Evolutionary conservation across 1,140 invertebrate genomes (phyloP).

Genomic region (Polyergus mexicanus): DNA sequence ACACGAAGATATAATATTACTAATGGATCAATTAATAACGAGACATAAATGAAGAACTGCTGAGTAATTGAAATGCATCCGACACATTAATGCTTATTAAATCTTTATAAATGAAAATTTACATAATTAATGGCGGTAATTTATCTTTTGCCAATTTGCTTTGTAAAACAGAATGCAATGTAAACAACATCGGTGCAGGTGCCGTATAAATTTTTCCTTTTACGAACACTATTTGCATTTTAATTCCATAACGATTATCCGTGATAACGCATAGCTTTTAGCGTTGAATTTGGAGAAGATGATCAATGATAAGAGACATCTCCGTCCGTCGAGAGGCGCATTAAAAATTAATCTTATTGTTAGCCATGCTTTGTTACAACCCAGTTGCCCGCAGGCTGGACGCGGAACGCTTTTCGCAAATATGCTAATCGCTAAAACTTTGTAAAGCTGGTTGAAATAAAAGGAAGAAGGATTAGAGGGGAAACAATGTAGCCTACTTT

Average conservation of each 20-base stretch:
- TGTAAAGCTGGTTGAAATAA: conserved; percentile 13
- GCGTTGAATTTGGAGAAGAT: conserved; percentile 54
- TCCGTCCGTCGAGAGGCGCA: conserved; percentile 22
- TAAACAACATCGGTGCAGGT: background rate
- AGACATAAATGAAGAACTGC: conserved; percentile 15
- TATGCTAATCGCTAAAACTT: conserved; percentile 63
- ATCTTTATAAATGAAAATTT: conserved; percentile 50
- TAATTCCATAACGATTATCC: conserved; percentile 46
- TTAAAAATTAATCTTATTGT: conserved; percentile 69
- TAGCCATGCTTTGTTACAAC: conserved; percentile 9
- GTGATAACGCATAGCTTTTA: background rate
- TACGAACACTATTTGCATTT: conserved; percentile 43
- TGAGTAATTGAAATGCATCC: conserved; percentile 41
- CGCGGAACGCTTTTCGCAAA: conserved; percentile 65
- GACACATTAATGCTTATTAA: conserved; percentile 45
- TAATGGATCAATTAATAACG: conserved; percentile 55
- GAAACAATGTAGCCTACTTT: background rate
- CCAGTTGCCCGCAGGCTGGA: conserved; percentile 32
- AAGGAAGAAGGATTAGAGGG: conserved; percentile 20
- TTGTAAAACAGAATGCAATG: background rate
- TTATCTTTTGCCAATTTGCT: conserved; percentile 9
- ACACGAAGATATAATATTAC: conserved; percentile 52
- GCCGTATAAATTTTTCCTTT: conserved; percentile 27
- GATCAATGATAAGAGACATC: background rate
- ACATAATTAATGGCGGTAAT: conserved; percentile 5